phyloP scores from a whole-genome alignment of 2,113 vertebrate genomes.

The Formicarius rufipectus region DNA sequence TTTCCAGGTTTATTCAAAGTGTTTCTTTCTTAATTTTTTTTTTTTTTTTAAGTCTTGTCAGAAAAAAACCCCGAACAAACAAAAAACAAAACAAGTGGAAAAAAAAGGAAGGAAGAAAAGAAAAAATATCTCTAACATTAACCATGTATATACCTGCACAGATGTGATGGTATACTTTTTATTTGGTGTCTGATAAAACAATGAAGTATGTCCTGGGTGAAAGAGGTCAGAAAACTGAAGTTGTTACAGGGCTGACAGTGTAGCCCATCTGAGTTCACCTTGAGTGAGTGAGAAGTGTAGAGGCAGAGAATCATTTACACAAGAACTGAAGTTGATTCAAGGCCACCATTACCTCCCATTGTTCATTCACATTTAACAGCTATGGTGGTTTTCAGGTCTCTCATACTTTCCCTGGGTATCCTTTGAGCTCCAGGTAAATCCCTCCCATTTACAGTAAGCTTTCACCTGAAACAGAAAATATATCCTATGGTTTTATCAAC shows the following conservation, averaged over 20 bases:
- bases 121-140: neutral
- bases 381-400: neutral
- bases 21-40: no score
- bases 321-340: neutral
- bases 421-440: neutral
- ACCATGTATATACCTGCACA: neutral
- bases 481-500: neutral
- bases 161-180: neutral
- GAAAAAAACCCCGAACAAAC: no score
- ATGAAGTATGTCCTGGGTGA: neutral
- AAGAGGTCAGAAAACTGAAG: neutral
- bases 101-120: neutral
- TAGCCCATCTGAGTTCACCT: neutral
- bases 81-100: neutral
- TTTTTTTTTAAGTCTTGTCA: neutral
- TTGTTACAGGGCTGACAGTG: neutral
- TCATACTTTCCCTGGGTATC: neutral
- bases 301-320: neutral
- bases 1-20: neutral
- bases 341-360: neutral
- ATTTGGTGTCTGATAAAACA: neutral
- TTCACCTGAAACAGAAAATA: conserved; percentile 1
- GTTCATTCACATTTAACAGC: neutral
- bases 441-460: neutral
- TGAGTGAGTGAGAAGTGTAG: neutral